Percentiles rank a stretch among this genome's conserved stretches.
These are phyloP conservation scores for Hylaeus volcanicus DNA, from an alignment of 1,140 invertebrate species.

Conservation along the genomic window DNA sequence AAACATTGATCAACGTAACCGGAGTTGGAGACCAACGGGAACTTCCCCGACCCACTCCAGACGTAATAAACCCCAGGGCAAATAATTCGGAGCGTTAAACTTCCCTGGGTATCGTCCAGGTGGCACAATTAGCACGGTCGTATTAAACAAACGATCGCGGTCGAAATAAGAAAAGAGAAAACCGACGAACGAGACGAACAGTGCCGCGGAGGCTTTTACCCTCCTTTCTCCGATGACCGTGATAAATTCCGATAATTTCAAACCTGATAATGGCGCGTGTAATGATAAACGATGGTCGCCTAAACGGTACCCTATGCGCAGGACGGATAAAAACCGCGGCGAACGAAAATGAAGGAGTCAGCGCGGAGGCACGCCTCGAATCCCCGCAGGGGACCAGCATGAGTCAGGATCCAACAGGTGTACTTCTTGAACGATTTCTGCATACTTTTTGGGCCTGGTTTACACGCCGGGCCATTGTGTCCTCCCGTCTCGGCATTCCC, in stretches of 20 bases:
- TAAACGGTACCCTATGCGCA: constrained; percentile 39
- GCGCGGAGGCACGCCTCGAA: constrained; percentile 47
- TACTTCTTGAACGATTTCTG: constrained; percentile 24
- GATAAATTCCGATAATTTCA: constrained; percentile 61
- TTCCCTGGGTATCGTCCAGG: constrained; percentile 1
- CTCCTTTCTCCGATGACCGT: constrained; percentile 45
- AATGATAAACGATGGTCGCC: constrained; percentile 58
- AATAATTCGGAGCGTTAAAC: constrained; percentile 13
- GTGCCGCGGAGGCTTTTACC: constrained; percentile 26
- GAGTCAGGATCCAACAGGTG: constrained; percentile 61
- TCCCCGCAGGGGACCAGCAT: constrained; percentile 49
- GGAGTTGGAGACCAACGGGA: not conserved
- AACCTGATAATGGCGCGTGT: constrained; percentile 52
- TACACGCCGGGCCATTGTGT: not conserved
- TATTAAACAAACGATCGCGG: constrained; percentile 30
- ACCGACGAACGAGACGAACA: constrained; percentile 14
- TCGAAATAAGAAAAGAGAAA: constrained; percentile 27
- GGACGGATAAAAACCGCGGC: constrained; percentile 19
- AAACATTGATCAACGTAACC: constrained; percentile 36
- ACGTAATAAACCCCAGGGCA: not conserved
- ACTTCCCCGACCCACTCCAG: not conserved
- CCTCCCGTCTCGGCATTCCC: constrained; percentile 1
- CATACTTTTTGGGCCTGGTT: constrained; percentile 18
- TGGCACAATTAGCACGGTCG: constrained; percentile 14
- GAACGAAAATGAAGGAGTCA: constrained; percentile 58